Evolutionary conservation across 2,888 invertebrate species (phyloP), one percentile per base, ranked within the genome.

Genomic region (Cyclophora albipunctata): DNA sequence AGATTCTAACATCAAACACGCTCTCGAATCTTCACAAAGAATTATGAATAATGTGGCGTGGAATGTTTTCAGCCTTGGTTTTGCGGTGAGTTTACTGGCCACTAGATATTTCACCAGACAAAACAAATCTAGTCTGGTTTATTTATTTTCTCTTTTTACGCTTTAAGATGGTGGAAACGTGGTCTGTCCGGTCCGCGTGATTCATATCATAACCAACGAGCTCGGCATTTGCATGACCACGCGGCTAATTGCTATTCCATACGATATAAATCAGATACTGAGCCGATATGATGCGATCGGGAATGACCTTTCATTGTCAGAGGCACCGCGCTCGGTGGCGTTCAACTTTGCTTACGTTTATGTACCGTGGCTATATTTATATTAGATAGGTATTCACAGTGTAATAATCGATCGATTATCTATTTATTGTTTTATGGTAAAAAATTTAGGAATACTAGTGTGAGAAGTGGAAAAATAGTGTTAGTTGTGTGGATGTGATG

Each of bases 191-290:
- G 20, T 20, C 47, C 60, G 67, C 66, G 74, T 84, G 82, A 83
- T 73, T 84, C 82, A 83, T 78, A 74, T 46, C 47, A 45, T 48
- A 57, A 51, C 51, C 52, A 59, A 61, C 62, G 57, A 66, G 72
- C 77, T 71, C 73, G 74, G 69, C 77, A 81, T 84, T 84, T 76
- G 77, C 83, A 81, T 80, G 75, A 75, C 67, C 66, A 77, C 69
- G 71, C 71, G 62, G 69, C 70, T 81, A 81, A 81, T 85, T 84
- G 78, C 74, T 79, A 78, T 80, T 79, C 77, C 71, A 67, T 75
- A 69, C 65, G 71, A 78, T 77, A 78, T 79, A 81, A 78, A 85
- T 84, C 75, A 80, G 73, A 67, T 69, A 62, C 62, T 61, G 60
- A 59, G 59, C 60, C 54, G 69, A 68, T 68, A 63, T 52, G 60